Percentiles rank a stretch among this genome's conserved stretches.
Conservation (phyloP, 2,113 vertebrate genomes). For the Aepyceros melampus region DNA sequence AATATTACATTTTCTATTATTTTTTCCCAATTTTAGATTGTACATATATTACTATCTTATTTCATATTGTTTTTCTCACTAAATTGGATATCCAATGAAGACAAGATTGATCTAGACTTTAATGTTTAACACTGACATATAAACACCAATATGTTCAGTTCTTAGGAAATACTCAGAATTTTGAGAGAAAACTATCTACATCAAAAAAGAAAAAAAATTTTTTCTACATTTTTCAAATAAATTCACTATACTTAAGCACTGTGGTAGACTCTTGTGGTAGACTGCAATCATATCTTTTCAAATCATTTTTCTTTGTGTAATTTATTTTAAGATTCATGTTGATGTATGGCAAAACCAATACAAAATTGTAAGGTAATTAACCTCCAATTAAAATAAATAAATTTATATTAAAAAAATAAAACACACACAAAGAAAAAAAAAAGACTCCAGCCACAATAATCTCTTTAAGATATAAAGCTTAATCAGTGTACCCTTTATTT, state of each 20-base stretch:
- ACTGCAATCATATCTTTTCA: background rate
- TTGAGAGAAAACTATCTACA: background rate
- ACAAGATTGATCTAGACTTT: background rate
- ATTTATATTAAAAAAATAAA: too few species aligned
- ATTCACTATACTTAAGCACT: background rate
- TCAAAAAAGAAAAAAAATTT: background rate
- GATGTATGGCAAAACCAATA: too few species aligned
- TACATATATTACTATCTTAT: background rate
- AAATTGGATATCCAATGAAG: background rate
- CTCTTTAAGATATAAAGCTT: background rate
- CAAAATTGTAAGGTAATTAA: too few species aligned
- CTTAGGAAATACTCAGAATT: background rate
- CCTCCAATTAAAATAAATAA: too few species aligned
- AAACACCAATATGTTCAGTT: background rate
- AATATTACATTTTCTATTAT: background rate
- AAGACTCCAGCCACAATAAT: background rate
- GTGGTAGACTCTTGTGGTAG: background rate
- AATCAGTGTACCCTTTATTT: background rate
- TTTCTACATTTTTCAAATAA: background rate
- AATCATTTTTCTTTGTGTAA: background rate
- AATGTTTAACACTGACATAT: background rate
- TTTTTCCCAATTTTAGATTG: background rate
- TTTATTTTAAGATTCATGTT: background rate
- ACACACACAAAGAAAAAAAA: too few species aligned
- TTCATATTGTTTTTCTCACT: background rate